Evolutionary conservation across 2,113 vertebrate genomes (phyloP), one percentile per base, ranked within the genome.

Genomic region (Panthera uncia): DNA sequence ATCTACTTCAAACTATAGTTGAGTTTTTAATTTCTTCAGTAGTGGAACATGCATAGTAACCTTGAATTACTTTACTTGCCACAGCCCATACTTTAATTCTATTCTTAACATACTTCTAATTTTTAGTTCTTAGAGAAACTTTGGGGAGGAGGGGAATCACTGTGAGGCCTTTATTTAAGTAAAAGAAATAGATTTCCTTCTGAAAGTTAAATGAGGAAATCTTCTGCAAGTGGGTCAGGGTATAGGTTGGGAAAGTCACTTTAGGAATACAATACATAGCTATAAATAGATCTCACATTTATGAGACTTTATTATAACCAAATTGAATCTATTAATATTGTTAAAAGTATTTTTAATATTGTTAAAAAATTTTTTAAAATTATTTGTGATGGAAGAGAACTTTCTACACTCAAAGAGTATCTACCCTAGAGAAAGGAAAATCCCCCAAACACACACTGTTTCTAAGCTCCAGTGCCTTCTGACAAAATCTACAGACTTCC

Each of bases 151-250:
- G 1, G 3, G 33, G 36, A 38, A 16, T 89, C 14, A 45, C 3
- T 55, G 23, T 52, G 83, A 76, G 36, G 31, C 0, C 52, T 86
- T 73, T 79, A 18, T 18, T 25, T 7, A 65, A 71, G 36, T 71
- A 25, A 68, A 94, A 87, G 57, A 94, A 86, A 29, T 57, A 85
- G n/a, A 55, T 90, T 87, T 94, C 36, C 73, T 63, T 86, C 57
- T 85, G 74, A 90, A 69, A 80, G 36, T 86, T 78, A 33, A 92
- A 71, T 65, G 36, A 89, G 25, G 66, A 82, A 92, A 31, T 57
- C 33, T n/a, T 68, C 78, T 76, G 27, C 41, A 55, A 52, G 45
- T 38, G 21, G 13, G 25, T 78, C 31, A 66, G 33, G 61, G 9
- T 36, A 25, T 55, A 68, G 41, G 13, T 57, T 71, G 29, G 41